Conservation (phyloP, 2,113 vertebrate genomes). For the Sinocyclocheilus rhinocerous region DNA sequence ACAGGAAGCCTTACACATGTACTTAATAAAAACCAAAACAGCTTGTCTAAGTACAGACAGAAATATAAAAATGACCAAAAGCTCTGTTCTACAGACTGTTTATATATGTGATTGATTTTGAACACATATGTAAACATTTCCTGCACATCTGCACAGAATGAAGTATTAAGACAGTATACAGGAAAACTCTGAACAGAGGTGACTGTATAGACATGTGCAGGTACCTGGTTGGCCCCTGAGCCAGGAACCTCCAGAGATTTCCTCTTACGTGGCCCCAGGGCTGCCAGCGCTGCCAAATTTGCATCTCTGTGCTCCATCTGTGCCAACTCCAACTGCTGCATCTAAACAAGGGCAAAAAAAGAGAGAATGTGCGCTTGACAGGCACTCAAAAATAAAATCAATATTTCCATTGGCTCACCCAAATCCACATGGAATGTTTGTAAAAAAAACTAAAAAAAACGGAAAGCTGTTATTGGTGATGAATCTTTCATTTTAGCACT, state of each 20-base stretch:
- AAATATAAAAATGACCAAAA: constrained; percentile 1
- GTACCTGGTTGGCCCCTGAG: constrained; percentile 78
- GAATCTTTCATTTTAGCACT: constrained; percentile 10
- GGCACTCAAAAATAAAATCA: constrained; percentile 19
- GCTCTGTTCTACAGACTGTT: neutral
- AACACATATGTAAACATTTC: neutral
- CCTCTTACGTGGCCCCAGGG: constrained; percentile 92
- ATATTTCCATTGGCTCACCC: neutral
- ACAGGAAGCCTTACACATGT: neutral
- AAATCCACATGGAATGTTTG: neutral
- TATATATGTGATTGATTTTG: constrained; percentile 11
- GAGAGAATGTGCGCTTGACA: constrained; percentile 26
- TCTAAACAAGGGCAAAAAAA: constrained; percentile 68
- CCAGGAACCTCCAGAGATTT: constrained; percentile 77
- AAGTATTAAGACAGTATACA: constrained; percentile 22
- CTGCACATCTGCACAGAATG: neutral
- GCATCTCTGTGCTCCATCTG: constrained; percentile 89
- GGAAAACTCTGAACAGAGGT: neutral
- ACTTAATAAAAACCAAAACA: neutral
- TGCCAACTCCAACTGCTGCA: constrained; percentile 89
- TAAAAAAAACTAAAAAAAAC: neutral
- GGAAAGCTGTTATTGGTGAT: constrained; percentile 26
- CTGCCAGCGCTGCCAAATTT: constrained; percentile 91
- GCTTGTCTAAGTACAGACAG: neutral
- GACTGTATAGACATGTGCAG: constrained; percentile 27